Conservation (phyloP, 2,888 invertebrate species). For the Cosmorhoe ocellata region DNA sequence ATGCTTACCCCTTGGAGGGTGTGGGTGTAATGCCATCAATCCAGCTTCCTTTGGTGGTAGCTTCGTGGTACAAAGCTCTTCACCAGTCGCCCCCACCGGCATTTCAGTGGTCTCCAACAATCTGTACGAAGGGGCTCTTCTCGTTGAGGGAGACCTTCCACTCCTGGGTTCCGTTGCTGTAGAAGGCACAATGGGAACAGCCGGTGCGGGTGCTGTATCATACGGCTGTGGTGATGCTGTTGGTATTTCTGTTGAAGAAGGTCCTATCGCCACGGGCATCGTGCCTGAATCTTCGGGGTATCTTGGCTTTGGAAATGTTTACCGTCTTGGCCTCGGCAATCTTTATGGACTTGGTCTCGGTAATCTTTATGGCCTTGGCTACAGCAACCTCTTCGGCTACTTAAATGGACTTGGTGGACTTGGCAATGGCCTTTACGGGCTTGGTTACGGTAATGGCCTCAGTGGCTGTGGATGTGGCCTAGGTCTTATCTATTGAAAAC, state of each 20-base stretch:
- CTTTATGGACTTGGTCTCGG: slow-evolving; percentile 2
- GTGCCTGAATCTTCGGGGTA: neutral
- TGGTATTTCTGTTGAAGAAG: neutral
- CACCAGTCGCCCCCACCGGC: slow-evolving; percentile 12
- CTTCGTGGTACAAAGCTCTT: slow-evolving; percentile 11
- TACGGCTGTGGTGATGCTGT: slow-evolving; percentile 6
- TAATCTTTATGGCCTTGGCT: slow-evolving; percentile 6
- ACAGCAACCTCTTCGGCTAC: neutral
- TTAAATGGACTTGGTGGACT: neutral
- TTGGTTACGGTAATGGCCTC: neutral
- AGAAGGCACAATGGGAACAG: slow-evolving; percentile 3
- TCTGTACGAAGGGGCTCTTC: slow-evolving; percentile 9
- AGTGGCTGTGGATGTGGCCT: neutral
- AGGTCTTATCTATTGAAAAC: neutral
- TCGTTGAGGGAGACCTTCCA: slow-evolving; percentile 4
- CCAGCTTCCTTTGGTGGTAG: slow-evolving; percentile 10
- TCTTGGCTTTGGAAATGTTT: neutral
- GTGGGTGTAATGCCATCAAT: neutral
- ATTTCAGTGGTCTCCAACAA: slow-evolving; percentile 18
- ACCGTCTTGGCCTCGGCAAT: slow-evolving; percentile 6
- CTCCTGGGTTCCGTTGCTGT: slow-evolving; percentile 1
- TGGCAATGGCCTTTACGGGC: neutral
- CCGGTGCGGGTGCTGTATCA: slow-evolving; percentile 15
- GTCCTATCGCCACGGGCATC: slow-evolving; percentile 4
- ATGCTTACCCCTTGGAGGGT: neutral